Evolutionary conservation across 2,888 invertebrate species (phyloP), one percentile per base, ranked within the genome.

Genomic region (Chalcosyrphus nemorum): DNA sequence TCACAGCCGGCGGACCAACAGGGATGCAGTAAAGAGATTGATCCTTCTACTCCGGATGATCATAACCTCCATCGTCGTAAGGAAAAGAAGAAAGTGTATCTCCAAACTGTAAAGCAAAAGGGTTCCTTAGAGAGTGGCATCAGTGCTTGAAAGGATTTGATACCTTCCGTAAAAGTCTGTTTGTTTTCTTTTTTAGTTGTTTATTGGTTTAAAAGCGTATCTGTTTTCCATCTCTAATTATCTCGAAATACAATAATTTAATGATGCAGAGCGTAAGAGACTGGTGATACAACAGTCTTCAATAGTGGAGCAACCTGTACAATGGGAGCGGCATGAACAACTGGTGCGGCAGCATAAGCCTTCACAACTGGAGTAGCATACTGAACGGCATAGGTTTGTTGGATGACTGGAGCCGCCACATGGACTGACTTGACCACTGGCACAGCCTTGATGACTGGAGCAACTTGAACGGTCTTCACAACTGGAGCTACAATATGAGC

Each of bases 251-350:
- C 9, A 32, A 32, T 1, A 2, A 9, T 17, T 71, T 59, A 71
- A 38, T 81, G 77, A 19, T 70, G 87, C 19, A 86, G 17, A n/a
- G 71, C 65, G 15, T 71, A 50, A 21, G 71, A n/a, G 17, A 54
- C 9, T 32, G 32, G 32, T 9, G 32, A 32, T 9, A 32, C 32
- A 32, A 38, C 17, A 5, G 47, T 24, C 15, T 87, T 87, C 0
- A 87, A 81, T 29, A 86, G 47, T 5, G 87, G 87, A 17, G 86
- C 86, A 6, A 87, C 56, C 47, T 87, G 88, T 4, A 71, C 50
- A 13, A 63, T 38, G 66, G 81, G 77, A 6, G 52, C 59, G n/a
- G 71, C 89, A 77, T 90, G 89, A 71, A 89, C 88, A 29, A 87
- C 81, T 0, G 88, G 88, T 56, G 87, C 88, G 17, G 86, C 81